Conservation (phyloP, 2,888 invertebrate species). For the Acleris sparsana region DNA sequence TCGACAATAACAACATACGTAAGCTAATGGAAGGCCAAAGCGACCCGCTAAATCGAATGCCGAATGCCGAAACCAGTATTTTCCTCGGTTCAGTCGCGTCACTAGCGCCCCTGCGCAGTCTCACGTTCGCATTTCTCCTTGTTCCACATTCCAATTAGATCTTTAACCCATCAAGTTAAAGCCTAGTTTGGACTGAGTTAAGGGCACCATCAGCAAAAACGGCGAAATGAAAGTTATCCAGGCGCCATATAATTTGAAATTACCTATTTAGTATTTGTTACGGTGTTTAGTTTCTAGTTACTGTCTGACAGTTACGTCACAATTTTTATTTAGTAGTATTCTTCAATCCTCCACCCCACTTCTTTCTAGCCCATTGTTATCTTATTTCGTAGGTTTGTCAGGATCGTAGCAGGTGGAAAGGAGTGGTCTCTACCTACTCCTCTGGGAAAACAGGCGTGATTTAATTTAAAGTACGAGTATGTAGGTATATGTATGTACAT, state of each 20-base stretch:
- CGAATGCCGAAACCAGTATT: conserved; percentile 11
- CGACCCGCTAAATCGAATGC: conserved; percentile 1
- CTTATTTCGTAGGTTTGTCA: too few relatives aligned
- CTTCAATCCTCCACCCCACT: too few relatives aligned
- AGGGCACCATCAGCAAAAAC: conserved; percentile 13
- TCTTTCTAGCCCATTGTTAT: too few relatives aligned
- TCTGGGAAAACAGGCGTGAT: too few relatives aligned
- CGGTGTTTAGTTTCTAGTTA: background rate
- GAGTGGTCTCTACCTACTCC: too few relatives aligned
- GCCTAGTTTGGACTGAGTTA: background rate
- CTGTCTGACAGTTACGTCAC: background rate
- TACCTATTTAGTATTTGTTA: conserved; percentile 14
- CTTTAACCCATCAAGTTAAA: background rate
- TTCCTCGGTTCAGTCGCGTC: background rate
- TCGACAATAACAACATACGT: too few relatives aligned
- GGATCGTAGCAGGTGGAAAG: too few relatives aligned
- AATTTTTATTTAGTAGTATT: background rate
- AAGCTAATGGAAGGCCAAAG: too few relatives aligned
- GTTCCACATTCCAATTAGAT: background rate
- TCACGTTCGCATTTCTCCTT: conserved; percentile 36
- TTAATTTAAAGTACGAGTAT: too few relatives aligned
- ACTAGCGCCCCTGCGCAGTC: conserved; percentile 9
- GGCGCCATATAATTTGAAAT: conserved; percentile 29
- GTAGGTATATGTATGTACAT: too few relatives aligned
- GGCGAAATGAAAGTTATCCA: conserved; percentile 33